Base-by-base conservation (phyloP, 2,888 invertebrate genomes). In the Amaurobius ferox region DNA sequence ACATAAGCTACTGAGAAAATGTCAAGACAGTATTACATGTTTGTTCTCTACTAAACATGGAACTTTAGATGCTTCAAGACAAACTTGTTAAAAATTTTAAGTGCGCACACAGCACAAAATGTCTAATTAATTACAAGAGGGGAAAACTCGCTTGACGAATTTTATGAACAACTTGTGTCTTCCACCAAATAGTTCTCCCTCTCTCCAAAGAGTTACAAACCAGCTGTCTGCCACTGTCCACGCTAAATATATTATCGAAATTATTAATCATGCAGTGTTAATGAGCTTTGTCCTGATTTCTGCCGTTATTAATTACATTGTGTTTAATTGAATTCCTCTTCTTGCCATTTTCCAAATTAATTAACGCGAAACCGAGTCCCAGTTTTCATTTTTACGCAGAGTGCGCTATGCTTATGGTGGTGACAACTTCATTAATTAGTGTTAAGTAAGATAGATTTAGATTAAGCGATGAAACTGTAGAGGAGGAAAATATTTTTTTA, bases 401-500 rank as follows among this genome's bases (percentile, higher is more conserved):
- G 44, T 71, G 62, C 55, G 55, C 23, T 61, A 48, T 32, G 66
- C 66, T 71, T 55, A 40, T 23, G 55, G 30, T 19, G 23, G 66
- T 39, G 71, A 85, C 83, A 77, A 72, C 83, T 85, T 67, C 83
- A 85, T 85, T 85, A 85, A 85, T 85, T 77, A 85, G 77, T 61
- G 77, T 29, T 66, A 85, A 85, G 66, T 77, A 85, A 85, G 83
- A 85, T 72, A 32, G 55, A 85, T 85, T 72, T 23, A 26, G 35
- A 67, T 35, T 66, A 68, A 55, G 5, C 55, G 55, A 23, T 6
- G 23, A 23, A 3, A 23, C 5, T n/a, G 19, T 7, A 6, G 55
- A 23, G 19, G 55, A 23, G 19, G 44, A 16, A 35, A 9, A 7
- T n/a, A n/a, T n/a, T n/a, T n/a, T n/a, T n/a, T n/a, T n/a, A n/a